phyloP scores from a whole-genome alignment of 1,140 invertebrate genomes.

The Saccostrea echinata region DNA sequence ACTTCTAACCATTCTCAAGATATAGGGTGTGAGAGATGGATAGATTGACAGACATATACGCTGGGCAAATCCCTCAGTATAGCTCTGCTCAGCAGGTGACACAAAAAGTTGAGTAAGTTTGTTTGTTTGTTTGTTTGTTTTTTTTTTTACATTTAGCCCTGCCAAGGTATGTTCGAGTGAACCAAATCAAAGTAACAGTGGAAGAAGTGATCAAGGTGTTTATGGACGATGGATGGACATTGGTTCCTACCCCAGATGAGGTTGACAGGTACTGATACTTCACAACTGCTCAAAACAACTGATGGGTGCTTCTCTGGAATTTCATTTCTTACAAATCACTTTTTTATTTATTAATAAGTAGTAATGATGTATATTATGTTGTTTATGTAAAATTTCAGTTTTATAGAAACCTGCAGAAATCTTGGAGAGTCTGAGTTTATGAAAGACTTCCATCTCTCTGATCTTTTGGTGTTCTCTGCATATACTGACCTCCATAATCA shows the following conservation, averaged over 20 bases:
- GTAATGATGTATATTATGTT: background rate
- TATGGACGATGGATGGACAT: constrained; percentile 64
- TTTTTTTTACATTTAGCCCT: constrained; percentile 19
- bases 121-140: no score
- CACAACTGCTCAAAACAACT: no score
- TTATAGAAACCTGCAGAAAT: constrained; percentile 83
- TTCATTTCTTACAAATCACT: no score
- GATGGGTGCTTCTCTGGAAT: no score
- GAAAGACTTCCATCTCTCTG: constrained; percentile 90
- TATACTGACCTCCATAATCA: constrained; percentile 87
- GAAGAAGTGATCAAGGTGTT: constrained; percentile 80
- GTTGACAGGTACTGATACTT: background rate
- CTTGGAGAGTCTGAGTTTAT: constrained; percentile 87
- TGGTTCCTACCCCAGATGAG: background rate
- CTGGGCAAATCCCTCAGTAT: no score
- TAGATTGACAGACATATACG: no score
- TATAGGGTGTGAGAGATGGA: no score
- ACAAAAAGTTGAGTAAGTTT: background rate
- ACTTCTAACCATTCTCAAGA: no score
- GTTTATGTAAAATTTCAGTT: constrained; percentile 80
- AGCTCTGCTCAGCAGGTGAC: no score
- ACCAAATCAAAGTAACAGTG: constrained; percentile 87
- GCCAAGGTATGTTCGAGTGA: constrained; percentile 93
- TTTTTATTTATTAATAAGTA: no score
- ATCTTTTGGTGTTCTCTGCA: constrained; percentile 90